Evolutionary conservation across 1,140 invertebrate genomes (phyloP), one percentile per base, ranked within the genome.

Genomic region (Trichonephila clavata): DNA sequence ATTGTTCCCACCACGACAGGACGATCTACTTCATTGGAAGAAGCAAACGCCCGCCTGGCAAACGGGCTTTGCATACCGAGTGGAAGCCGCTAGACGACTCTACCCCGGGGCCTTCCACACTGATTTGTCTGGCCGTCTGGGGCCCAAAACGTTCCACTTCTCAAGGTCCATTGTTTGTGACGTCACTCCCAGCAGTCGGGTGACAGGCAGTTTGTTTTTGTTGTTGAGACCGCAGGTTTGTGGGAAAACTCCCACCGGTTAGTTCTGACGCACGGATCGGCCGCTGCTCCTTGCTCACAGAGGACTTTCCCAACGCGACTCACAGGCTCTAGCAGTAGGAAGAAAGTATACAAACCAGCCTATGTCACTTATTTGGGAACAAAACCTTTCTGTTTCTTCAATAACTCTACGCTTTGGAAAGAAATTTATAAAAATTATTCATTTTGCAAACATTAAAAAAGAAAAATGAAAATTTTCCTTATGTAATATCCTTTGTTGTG

Each of bases 71-170:
- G 65, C 65, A 68, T 68, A 24, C 21, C 71, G 71, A 77, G 14
- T 32, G 71, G 71, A 77, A 77, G 71, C 32, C 71, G 71, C 71
- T 77, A 77, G 71, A 77, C 71, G 71, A 39, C 71, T 77, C 71
- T 32, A 27, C 4, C 32, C 27, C 32, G 71, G 14, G 24, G 24
- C 13, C 65, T 63, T 63, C 61, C 61, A 24, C 65, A 8, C 10
- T 13, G 21, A 10, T 20, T 24, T 13, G 65, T 68, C 65, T 68
- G 60, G 60, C 60, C 60, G 21, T 65, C n/a, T 65, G 63, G 21
- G 21, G 63, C 21, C 63, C 13, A 18, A 24, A 32, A 71, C 71
- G 71, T 77, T 77, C 27, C 71, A 32, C 16, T 77, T 39, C 71
- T 39, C 71, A 77, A 77, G 71, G 71, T 32, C 71, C 27, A 39